Conservation (phyloP, 2,888 invertebrate genomes). For the Drosophila helvetica region DNA sequence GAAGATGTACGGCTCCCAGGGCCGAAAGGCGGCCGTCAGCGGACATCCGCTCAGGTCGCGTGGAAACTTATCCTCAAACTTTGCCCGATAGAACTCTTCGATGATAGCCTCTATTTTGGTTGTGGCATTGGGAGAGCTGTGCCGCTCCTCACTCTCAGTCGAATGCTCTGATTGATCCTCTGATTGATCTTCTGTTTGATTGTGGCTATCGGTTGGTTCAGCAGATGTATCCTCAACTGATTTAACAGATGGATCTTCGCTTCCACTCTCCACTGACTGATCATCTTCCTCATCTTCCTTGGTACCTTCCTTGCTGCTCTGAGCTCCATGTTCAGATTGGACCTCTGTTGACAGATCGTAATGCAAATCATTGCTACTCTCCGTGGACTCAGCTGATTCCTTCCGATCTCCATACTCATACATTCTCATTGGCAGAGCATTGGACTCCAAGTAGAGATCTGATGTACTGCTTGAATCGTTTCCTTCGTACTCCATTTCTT, state of each 20-base stretch:
- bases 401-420: not conserved
- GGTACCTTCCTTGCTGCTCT: no score
- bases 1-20: constrained; percentile 82
- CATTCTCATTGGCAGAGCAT: not conserved
- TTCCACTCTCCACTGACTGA: not conserved
- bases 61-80: constrained; percentile 81
- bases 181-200: not conserved
- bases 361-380: not conserved
- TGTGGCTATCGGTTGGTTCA: no score
- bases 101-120: constrained; percentile 37
- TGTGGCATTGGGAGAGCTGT: not conserved
- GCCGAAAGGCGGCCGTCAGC: constrained; percentile 76
- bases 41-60: constrained; percentile 80
- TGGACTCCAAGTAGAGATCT: not conserved
- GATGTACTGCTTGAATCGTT: not conserved
- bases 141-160: not conserved
- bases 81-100: constrained; percentile 63
- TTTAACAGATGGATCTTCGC: not conserved
- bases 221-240: not conserved
- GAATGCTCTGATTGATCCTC: not conserved
- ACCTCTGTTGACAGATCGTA: no score
- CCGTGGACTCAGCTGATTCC: not conserved
- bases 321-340: no score
- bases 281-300: no score
- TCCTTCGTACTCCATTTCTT: not conserved